Evolutionary conservation across 2,888 invertebrate genomes (phyloP).

Genomic region (Harpagoxenus sublaevis): DNA sequence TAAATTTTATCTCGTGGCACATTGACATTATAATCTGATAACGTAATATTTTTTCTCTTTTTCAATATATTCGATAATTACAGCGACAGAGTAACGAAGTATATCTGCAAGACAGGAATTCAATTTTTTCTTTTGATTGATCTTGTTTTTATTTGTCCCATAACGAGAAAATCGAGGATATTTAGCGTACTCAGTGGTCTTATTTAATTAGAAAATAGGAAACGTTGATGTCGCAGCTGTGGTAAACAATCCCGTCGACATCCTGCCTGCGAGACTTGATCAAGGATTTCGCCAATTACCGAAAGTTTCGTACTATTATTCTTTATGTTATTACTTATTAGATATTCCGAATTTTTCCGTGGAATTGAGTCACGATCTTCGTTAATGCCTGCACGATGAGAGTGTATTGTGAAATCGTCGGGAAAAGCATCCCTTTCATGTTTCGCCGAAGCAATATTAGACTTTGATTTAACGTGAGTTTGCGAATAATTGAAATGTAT

Average conservation of each 20-base stretch:
- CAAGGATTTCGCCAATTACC: not conserved
- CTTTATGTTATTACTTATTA: slow-evolving; percentile 14
- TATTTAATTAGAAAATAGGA: slow-evolving; percentile 45
- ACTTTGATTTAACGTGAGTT: slow-evolving; percentile 17
- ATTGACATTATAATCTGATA: slow-evolving; percentile 1
- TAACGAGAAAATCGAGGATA: not conserved
- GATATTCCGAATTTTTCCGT: not conserved
- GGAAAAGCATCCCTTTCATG: slow-evolving; percentile 2
- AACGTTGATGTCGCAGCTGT: slow-evolving; percentile 41
- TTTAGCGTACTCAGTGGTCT: not conserved
- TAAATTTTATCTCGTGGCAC: not conserved
- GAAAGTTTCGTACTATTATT: slow-evolving; percentile 34
- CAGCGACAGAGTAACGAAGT: not conserved
- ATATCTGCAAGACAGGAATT: not conserved
- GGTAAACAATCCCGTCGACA: slow-evolving; percentile 8
- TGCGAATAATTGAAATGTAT: not conserved
- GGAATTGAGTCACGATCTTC: not conserved
- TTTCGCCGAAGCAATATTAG: not conserved
- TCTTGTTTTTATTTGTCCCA: not conserved
- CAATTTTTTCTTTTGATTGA: not conserved
- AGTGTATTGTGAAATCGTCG: not conserved
- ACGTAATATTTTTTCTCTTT: not conserved
- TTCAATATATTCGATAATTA: not conserved
- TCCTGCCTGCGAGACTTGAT: not conserved
- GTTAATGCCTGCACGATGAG: not conserved